Percentiles rank a stretch among this genome's conserved stretches.
Conservation (phyloP, 2,113 vertebrate species). For the Desmodus rotundus region DNA sequence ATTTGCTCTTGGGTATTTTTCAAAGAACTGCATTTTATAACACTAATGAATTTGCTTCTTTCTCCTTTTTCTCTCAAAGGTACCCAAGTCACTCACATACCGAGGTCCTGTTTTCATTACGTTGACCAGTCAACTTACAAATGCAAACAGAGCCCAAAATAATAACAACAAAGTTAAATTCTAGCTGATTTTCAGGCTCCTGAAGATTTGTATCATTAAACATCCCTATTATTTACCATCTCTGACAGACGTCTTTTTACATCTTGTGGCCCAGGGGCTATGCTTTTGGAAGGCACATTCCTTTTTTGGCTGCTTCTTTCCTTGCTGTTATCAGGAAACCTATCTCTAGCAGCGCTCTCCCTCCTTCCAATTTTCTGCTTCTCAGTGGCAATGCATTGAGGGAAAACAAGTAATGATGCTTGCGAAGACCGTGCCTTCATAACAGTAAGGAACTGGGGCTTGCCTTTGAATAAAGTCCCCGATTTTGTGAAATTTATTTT, state of each 20-base stretch:
- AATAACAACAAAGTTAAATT: slow-evolving; percentile 19
- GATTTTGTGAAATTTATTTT: slow-evolving; percentile 2
- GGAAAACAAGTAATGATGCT: not conserved
- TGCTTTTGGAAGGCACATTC: not conserved
- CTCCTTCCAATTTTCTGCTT: not conserved
- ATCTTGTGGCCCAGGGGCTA: not conserved
- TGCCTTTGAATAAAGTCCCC: not conserved
- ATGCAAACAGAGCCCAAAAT: not conserved
- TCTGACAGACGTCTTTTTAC: not conserved
- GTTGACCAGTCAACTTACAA: not conserved
- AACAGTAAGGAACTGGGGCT: not conserved
- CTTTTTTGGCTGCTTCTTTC: not conserved
- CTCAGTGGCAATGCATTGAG: not conserved
- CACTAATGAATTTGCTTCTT: slow-evolving; percentile 17
- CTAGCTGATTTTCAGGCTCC: not conserved
- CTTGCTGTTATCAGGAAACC: not conserved
- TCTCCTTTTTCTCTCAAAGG: not conserved
- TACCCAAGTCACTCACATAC: not conserved
- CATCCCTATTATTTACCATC: not conserved
- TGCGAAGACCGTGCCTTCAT: not conserved
- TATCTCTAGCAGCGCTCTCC: not conserved
- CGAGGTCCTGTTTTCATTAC: not conserved
- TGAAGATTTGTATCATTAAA: not conserved
- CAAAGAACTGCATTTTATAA: slow-evolving; percentile 20
- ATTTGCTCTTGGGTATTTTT: slow-evolving; percentile 19